Evolutionary conservation across 2,888 invertebrate genomes (phyloP), one percentile per base, ranked within the genome.

Genomic region (Eupithecia abbreviata): DNA sequence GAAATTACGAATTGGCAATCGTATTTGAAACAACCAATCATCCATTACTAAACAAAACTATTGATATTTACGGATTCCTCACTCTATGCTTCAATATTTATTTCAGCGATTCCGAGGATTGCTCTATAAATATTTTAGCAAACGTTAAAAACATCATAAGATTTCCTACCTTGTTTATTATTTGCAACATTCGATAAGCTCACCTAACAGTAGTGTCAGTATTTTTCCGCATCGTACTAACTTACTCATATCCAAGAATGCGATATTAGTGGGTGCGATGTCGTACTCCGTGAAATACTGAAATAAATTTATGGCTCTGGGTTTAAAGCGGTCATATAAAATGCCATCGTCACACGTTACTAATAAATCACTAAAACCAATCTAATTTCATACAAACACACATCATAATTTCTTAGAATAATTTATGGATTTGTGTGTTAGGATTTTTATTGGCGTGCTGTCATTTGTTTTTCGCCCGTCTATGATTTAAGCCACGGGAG

Each of bases 21-120:
- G 13, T 66, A 12, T 42, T 66, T 15, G 15, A 67, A 67, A 67
- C 69, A 47, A 69, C 49, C 45, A 62, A 71, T 58, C 42, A 71
- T 43, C 7, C 15, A 12, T 12, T 43, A 4, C 4, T n/a, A 47
- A 49, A 69, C 10, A n/a, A 42, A 58, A 62, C 30, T 47, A 72
- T 45, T 13, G n/a, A 55, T 73, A 68, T 73, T 68, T 55, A 68
- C 55, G 45, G 13, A 68, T 73, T 68, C 43, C 47, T 68, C 30
- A 73, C 51, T 51, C 51, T 58, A 68, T 43, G 43, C 43, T 43
- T 58, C 73, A 43, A 15, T 18, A 49, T 68, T 51, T 67, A 18
- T 49, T 47, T 51, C 47, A 41, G n/a, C 42, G 0, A n/a, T 51
- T 72, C 41, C 7, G 41, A 55, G n/a, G 10, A 68, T 47, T n/a